A percentile compares a stretch with the other conserved stretches of the same genome.
These are phyloP conservation scores for Eudasyphora cyanicolor DNA, from an alignment of 2,888 invertebrate species.

Conservation along the genomic window DNA sequence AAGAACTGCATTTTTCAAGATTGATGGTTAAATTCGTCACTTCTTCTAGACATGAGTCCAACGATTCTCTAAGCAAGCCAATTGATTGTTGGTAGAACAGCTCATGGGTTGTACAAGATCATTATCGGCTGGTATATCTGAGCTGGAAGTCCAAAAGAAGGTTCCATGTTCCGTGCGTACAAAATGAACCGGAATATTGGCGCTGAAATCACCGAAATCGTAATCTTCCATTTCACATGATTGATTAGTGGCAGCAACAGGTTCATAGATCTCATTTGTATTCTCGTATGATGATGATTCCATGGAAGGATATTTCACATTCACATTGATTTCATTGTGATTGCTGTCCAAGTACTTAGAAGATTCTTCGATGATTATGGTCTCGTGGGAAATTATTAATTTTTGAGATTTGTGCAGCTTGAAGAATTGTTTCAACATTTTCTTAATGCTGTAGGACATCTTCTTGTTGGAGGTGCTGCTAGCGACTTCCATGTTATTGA, in stretches of 20 bases:
- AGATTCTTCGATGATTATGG: conserved; percentile 76
- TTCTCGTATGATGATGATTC: no score
- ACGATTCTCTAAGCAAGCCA: conserved; percentile 80
- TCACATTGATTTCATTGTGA: conserved; percentile 76
- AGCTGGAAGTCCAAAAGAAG: conserved; percentile 90
- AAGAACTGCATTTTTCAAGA: conserved; percentile 49
- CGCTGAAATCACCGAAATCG: conserved; percentile 72
- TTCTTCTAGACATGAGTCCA: conserved; percentile 86
- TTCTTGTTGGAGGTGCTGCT: conserved; percentile 68
- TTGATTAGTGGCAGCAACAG: conserved; percentile 67
- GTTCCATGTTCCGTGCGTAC: conserved; percentile 89
- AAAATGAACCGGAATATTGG: conserved; percentile 86
- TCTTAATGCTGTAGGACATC: conserved; percentile 84
- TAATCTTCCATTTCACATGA: conserved; percentile 75
- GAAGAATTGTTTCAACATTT: conserved; percentile 85
- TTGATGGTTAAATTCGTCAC: conserved; percentile 37
- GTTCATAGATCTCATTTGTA: conserved; percentile 77
- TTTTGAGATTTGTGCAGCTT: conserved; percentile 80
- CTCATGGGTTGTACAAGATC: conserved; percentile 76
- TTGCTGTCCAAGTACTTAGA: conserved; percentile 77
- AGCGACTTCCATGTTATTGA: conserved; percentile 62
- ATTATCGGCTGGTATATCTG: conserved; percentile 75
- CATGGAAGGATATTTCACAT: conserved; percentile 79
- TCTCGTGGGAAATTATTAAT: conserved; percentile 66
- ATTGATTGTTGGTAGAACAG: conserved; percentile 77